phyloP scores from a whole-genome alignment of 2,888 invertebrate species.

The Marronus borbonicus region DNA sequence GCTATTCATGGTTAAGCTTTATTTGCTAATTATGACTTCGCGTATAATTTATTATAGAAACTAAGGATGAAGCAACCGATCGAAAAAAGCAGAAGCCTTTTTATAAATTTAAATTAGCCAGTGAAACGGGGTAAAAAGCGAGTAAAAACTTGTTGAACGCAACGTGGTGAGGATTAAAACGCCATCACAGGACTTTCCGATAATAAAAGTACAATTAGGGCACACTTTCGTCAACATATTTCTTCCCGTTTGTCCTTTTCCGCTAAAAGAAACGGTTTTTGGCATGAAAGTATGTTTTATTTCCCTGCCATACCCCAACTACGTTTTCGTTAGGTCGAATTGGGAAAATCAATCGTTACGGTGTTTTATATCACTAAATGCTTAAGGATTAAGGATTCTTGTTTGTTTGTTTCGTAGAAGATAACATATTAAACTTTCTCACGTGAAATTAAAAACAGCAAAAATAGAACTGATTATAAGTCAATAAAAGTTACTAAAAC shows the following conservation, averaged over 20 bases:
- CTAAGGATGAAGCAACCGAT: conserved; percentile 5
- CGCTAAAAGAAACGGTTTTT: background rate
- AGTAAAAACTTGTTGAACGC: conserved; percentile 49
- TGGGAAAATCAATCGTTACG: too few species aligned
- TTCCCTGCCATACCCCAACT: too few species aligned
- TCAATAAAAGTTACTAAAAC: too few species aligned
- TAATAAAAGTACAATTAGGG: conserved; percentile 51
- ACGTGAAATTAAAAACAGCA: too few species aligned
- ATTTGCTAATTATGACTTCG: conserved; percentile 36
- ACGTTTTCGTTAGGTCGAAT: too few species aligned
- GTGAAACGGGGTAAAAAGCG: conserved; percentile 37
- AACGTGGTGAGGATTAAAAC: conserved; percentile 46
- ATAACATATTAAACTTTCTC: too few species aligned
- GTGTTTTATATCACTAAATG: too few species aligned
- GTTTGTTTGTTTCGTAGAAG: too few species aligned
- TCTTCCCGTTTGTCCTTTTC: conserved; percentile 5
- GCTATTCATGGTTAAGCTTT: conserved; percentile 33
- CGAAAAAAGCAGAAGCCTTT: background rate
- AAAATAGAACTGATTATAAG: too few species aligned
- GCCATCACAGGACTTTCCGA: conserved; percentile 48
- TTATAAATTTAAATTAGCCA: conserved; percentile 38
- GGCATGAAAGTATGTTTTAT: too few species aligned
- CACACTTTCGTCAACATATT: conserved; percentile 37
- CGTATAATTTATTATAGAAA: conserved; percentile 24
- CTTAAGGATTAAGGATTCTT: too few species aligned